A percentile compares a stretch with the other conserved stretches of the same genome.
These are phyloP conservation scores for Etheostoma perlongum DNA, from an alignment of 2,797 vertebrate species.

Conservation along the genomic window DNA sequence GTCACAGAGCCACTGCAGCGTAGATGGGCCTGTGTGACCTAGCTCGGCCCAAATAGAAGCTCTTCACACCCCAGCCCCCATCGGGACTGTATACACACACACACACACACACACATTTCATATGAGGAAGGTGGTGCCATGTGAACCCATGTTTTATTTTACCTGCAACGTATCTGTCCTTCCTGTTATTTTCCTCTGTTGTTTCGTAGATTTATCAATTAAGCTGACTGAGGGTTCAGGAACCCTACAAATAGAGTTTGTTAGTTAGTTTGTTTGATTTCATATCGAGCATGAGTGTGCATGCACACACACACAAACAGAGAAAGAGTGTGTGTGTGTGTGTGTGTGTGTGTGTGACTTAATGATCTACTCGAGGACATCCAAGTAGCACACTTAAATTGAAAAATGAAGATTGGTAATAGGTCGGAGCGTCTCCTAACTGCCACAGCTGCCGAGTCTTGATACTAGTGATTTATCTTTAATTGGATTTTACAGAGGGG, in stretches of 20 bases:
- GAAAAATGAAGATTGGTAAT: slow-evolving; percentile 57
- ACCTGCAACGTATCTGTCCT: slow-evolving; percentile 35
- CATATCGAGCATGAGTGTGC: slow-evolving; percentile 33
- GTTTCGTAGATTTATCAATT: slow-evolving; percentile 28
- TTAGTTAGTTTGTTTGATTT: slow-evolving; percentile 49
- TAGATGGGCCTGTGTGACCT: slow-evolving; percentile 74
- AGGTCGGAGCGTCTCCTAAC: slow-evolving; percentile 39
- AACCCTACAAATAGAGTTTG: slow-evolving; percentile 19
- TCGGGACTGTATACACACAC: slow-evolving; percentile 42
- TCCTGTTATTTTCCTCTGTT: slow-evolving; percentile 21
- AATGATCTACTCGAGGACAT: slow-evolving; percentile 51
- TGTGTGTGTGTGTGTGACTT: slow-evolving; percentile 9
- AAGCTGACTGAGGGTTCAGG: slow-evolving; percentile 41
- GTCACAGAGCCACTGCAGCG: slow-evolving; percentile 74
- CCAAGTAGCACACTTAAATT: slow-evolving; percentile 22
- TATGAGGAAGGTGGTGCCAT: slow-evolving; percentile 10
- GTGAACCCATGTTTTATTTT: slow-evolving; percentile 43
- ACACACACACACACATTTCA: slow-evolving; percentile 49
- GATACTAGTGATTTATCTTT: slow-evolving; percentile 60
- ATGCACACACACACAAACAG: slow-evolving; percentile 24
- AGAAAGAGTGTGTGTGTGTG: background rate
- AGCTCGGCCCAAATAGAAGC: slow-evolving; percentile 76
- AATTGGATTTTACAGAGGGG: slow-evolving; percentile 61
- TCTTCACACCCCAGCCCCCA: slow-evolving; percentile 63
- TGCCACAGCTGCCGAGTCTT: slow-evolving; percentile 23